phyloP scores from a whole-genome alignment of 2,797 vertebrate genomes.

The Pangasius krempfi region DNA sequence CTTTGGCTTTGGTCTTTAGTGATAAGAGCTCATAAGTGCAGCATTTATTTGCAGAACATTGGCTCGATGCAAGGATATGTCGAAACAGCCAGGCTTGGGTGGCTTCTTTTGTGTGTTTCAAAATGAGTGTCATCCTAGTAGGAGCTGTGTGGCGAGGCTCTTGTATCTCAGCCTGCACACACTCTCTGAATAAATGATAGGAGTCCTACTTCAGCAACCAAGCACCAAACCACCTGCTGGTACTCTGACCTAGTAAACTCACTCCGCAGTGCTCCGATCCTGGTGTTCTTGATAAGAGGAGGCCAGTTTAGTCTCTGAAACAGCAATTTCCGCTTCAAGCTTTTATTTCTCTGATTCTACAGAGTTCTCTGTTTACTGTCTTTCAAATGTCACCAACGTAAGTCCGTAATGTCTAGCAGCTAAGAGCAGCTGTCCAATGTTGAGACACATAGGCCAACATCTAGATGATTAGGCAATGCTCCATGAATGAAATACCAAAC shows the following conservation, averaged over 20 bases:
- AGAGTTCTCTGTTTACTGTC: background rate
- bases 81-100: background rate
- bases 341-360: background rate
- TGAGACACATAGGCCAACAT: background rate
- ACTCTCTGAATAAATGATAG: constrained; percentile 66
- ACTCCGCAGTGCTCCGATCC: background rate
- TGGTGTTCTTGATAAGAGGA: background rate
- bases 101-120: constrained; percentile 20
- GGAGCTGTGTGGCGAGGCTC: constrained; percentile 37
- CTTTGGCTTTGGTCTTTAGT: background rate
- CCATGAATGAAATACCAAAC: background rate
- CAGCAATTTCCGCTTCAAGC: background rate
- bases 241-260: constrained; percentile 20
- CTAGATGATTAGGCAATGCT: background rate
- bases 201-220: constrained; percentile 57
- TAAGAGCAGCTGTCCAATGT: background rate
- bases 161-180: constrained; percentile 40
- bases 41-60: background rate
- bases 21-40: background rate
- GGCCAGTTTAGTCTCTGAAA: constrained; percentile 7
- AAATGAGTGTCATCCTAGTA: constrained; percentile 54
- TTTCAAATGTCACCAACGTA: too few species aligned
- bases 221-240: constrained; percentile 39
- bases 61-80: background rate
- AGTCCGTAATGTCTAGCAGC: background rate